Evolutionary conservation across 1,140 invertebrate species (phyloP), one percentile per base, ranked within the genome.

Genomic region (Conus ventricosus): DNA sequence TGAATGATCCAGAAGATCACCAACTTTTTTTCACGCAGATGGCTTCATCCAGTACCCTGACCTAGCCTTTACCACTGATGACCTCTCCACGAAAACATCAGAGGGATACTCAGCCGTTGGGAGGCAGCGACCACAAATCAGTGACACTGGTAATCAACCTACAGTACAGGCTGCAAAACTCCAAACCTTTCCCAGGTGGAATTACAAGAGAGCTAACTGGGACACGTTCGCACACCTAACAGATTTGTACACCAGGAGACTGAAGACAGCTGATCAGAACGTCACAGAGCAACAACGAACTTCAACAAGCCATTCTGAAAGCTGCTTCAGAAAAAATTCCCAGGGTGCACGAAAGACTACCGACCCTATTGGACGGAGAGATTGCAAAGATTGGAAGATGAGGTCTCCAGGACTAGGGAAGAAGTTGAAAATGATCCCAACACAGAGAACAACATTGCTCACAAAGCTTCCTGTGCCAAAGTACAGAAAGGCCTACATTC

Each of bases 1-100:
- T 81, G 39, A 89, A 87, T 53, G 84, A 85, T 27, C 80, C 80
- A 51, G 5, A 81, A n/a, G 0, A 82, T 78, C 53, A 63, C 81
- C 87, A 67, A 89, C 88, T 7, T 89, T 89, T 89, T 85, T 63
- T 89, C 90, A 57, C 8, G 71, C n/a, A 15, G 55, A 51, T 54
- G 87, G 67, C 84, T 89, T n/a, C 85, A 67, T 53, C 67, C 23
- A 67, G 55, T 51, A 76, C 67, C 88, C 71, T 87, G 88, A 88
- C 55, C 23, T 88, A 39, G 83, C 83, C 8, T 25, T 88, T 23
- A 57, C 83, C 53, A 85, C 83, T 4, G 54, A 78, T 6, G 83
- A 71, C 27, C 17, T 85, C 13, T 53, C n/a, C n/a, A 71, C 25
- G 84, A 85, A 51, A 88, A 60, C 39, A 54, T 1, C 76, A 88